phyloP scores from a whole-genome alignment of 2,797 vertebrate genomes.

The Malurus leucopterus region DNA sequence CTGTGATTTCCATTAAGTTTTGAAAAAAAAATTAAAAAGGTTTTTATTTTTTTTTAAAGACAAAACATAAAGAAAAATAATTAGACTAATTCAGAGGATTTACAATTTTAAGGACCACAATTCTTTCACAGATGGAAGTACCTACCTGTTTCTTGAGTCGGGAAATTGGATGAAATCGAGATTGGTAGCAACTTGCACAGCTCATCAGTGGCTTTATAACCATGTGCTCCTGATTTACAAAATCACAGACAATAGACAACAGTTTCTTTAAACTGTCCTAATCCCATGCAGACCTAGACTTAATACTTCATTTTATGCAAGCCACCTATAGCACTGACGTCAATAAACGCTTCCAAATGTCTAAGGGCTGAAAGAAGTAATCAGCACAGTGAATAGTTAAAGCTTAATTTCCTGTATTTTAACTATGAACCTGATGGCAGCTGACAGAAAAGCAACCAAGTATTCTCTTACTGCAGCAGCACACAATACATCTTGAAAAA shows the following conservation, averaged over 20 bases:
- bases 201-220: constrained; percentile 18
- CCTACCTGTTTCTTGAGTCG: constrained; percentile 71
- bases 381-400: background rate
- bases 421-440: background rate
- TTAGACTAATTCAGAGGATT: background rate
- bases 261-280: background rate
- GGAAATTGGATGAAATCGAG: constrained; percentile 70
- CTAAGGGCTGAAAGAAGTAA: background rate
- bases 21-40: background rate
- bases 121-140: background rate
- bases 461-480: background rate
- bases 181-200: constrained; percentile 51
- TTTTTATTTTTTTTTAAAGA: background rate
- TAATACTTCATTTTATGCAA: background rate
- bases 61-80: background rate
- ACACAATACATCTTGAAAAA: background rate
- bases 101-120: background rate
- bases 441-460: background rate
- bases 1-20: background rate
- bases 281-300: background rate
- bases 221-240: constrained; percentile 54
- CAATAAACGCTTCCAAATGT: background rate
- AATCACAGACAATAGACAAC: background rate
- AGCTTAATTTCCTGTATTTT: background rate
- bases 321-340: background rate